Percentiles rank a stretch among this genome's conserved stretches.
Evolutionary conservation across 2,888 invertebrate genomes (phyloP).

Genomic region (Tipula helvola): DNA sequence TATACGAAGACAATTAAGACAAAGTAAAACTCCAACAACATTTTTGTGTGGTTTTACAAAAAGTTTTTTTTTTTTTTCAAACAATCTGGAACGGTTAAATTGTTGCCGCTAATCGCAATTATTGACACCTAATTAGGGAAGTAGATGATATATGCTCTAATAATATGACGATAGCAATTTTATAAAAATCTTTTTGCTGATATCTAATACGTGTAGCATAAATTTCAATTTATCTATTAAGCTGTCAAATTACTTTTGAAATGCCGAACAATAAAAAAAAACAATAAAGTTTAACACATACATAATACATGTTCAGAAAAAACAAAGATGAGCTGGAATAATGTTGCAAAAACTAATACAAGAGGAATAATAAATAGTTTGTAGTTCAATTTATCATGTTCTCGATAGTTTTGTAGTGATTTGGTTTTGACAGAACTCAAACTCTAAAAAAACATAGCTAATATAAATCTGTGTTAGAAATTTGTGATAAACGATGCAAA

Average conservation of each 20-base stretch:
- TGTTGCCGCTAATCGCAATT: neutral
- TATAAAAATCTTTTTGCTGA: neutral
- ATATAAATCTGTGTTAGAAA: neutral
- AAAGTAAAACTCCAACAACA: neutral
- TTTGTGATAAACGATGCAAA: too few relatives aligned
- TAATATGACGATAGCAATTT: neutral
- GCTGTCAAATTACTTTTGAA: neutral
- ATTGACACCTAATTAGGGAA: neutral
- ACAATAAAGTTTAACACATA: neutral
- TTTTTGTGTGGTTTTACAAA: neutral
- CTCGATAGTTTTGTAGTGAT: neutral
- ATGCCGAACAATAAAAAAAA: neutral
- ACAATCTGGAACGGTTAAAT: neutral
- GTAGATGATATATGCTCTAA: neutral
- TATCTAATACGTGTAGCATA: neutral
- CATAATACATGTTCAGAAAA: neutral
- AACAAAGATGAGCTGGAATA: neutral
- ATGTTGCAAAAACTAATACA: neutral
- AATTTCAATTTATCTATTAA: neutral
- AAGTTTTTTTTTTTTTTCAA: neutral
- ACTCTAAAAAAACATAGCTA: neutral
- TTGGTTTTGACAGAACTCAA: neutral
- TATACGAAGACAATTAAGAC: too few relatives aligned
- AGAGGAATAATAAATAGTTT: neutral
- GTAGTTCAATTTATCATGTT: neutral